Base-by-base conservation (phyloP, 2,888 invertebrate genomes). In the Pilophorus perplexus region DNA sequence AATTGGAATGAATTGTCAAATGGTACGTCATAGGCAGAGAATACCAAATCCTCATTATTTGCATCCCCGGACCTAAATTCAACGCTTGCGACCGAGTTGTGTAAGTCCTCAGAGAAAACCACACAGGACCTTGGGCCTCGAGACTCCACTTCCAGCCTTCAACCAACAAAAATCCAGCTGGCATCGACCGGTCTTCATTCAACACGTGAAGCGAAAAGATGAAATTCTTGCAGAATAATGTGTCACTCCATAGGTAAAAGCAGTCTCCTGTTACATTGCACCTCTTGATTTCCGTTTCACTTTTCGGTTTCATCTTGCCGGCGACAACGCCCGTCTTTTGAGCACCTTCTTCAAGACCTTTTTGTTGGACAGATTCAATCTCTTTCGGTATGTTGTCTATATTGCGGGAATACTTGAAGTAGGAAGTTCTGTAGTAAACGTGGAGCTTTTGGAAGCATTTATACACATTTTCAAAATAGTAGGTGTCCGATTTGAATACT, bases 51-150 rank as follows among this genome's bases (percentile, higher is more conserved):
- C 65, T 22, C 42, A 42, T 54, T 14, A 65, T 65, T 44, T 65
- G 65, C 38, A 65, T 20, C 12, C 65, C 65, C 40, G 65, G 65
- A 28, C 65, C 65, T 20, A 65, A 55, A 42, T 65, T 65, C n/a
- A 65, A 25, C n/a, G 33, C 27, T 23, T 65, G 54, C 25, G 65
- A 54, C 16, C 33, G 18, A n/a, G 42, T 38, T 3, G 54, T 38
- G 40, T 54, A 40, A 1, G 65, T 65, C 4, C 65, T 8, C 14
- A 65, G 10, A 42, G 48, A 37, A 23, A 65, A 65, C 65, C 65
- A 65, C 8, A 55, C 28, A 2, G 65, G 65, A 18, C 65, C 65
- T 44, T 55, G 65, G 5, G 65, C 14, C 14, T 54, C 50, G 22
- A 37, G 8, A 14, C 55, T 38, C 65, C 65, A 65, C 14, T 54